These are phyloP conservation scores for Drosophila funebris DNA, from an alignment of 1,140 invertebrate genomes.

Conservation along the genomic window DNA sequence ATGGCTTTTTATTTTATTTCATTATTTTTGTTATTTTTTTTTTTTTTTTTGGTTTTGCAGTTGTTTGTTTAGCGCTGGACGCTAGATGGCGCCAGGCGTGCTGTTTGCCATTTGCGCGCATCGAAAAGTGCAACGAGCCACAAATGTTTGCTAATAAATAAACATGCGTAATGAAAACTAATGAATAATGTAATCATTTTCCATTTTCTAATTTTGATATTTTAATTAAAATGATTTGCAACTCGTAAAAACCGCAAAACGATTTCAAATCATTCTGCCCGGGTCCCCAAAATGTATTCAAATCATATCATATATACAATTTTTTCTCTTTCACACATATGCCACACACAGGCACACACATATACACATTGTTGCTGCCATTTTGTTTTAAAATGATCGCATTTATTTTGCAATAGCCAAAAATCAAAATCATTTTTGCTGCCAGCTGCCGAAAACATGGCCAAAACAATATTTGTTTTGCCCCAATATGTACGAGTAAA, in stretches of 20 bases:
- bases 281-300: conserved; percentile 57
- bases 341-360: background rate
- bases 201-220: conserved; percentile 83
- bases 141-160: conserved; percentile 70
- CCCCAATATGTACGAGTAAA: conserved; percentile 18
- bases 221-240: conserved; percentile 84
- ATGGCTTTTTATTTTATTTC: conserved; percentile 6
- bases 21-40: background rate
- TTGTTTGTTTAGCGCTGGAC: background rate
- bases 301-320: conserved; percentile 77
- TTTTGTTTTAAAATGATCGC: conserved; percentile 80
- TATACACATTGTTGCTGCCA: conserved; percentile 37
- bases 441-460: conserved; percentile 46
- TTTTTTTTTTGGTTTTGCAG: background rate
- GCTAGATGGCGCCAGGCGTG: conserved; percentile 67
- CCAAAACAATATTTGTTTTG: conserved; percentile 76
- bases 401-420: conserved; percentile 71
- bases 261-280: conserved; percentile 80
- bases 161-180: conserved; percentile 83
- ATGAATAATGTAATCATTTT: conserved; percentile 84
- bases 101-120: conserved; percentile 11
- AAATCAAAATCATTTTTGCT: conserved; percentile 72
- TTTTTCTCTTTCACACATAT: conserved; percentile 3
- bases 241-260: conserved; percentile 83
- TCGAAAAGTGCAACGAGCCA: conserved; percentile 29